These are phyloP conservation scores for Alaudala cheleensis DNA, from an alignment of 2,113 vertebrate genomes.

Conservation along the genomic window DNA sequence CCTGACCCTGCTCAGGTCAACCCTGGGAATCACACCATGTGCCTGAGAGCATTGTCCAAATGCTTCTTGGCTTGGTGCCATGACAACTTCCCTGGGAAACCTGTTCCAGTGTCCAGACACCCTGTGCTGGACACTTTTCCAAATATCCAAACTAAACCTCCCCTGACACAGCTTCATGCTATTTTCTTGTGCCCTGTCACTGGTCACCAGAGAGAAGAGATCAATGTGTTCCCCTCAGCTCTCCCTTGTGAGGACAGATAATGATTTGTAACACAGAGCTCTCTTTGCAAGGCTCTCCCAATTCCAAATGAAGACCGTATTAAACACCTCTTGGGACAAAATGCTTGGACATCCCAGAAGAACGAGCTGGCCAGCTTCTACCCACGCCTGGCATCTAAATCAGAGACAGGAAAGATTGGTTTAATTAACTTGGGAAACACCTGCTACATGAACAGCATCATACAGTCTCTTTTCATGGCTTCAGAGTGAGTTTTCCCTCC, in stretches of 20 bases:
- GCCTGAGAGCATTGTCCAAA: neutral
- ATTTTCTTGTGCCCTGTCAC: neutral
- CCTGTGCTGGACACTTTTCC: neutral
- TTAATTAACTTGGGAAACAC: constrained; percentile 85
- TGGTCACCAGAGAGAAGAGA: neutral
- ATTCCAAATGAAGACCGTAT: constrained; percentile 82
- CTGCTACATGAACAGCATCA: constrained; percentile 85
- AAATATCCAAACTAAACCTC: neutral
- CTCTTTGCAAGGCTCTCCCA: constrained; percentile 72
- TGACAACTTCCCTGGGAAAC: neutral
- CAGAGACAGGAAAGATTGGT: constrained; percentile 82
- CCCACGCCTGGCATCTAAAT: constrained; percentile 79
- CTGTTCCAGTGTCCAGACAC: neutral
- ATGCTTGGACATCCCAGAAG: constrained; percentile 83
- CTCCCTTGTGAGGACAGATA: neutral
- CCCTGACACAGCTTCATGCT: neutral
- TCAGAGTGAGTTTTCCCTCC: constrained; percentile 75
- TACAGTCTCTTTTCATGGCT: constrained; percentile 85
- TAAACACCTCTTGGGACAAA: constrained; percentile 81
- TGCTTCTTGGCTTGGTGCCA: neutral
- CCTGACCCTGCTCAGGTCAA: neutral
- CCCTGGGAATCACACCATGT: neutral
- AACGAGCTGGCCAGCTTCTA: constrained; percentile 78
- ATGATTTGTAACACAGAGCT: neutral
- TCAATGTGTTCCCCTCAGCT: neutral